Base-by-base conservation (phyloP, 2,888 invertebrate genomes). In the Fissipunctia ypsillon region DNA sequence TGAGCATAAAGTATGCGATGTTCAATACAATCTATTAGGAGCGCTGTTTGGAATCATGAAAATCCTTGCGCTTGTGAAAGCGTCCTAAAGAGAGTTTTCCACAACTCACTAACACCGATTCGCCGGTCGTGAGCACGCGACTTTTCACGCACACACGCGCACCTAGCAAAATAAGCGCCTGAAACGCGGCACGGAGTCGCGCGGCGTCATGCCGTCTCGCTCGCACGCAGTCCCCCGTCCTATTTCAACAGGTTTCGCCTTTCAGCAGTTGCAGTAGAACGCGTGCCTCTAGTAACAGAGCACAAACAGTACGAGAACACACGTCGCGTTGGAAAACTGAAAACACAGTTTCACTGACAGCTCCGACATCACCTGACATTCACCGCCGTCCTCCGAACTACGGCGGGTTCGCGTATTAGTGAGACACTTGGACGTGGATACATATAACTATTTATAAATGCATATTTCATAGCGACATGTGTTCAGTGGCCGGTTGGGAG, bases 241-340 rank as follows among this genome's bases (percentile, higher is more conserved):
- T 92, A 96, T 95, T 96, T 96, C 96, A 96, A 96, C 96, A 96
- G 96, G 96, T 96, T 96, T 95, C 95, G 94, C 94, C 92, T 96
- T 95, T 96, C 95, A 96, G 94, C 91, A 91, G 92, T 94, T 94
- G 94, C 95, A 95, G 93, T 91, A 89, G 93, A 93, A 92, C 93
- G 95, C 95, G 95, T 95, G 94, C 93, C 95, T 92, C 93, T 95
- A 95, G 95, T 95, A 94, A 94, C 94, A 90, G 94, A 93, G 95
- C 93, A 94, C 95, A 94, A 95, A 95, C 95, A 94, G 95, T 91
- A 91, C 92, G 94, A 89, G 91, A 93, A 92, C 94, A 95, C 95
- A 95, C 95, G 93, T 94, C 93, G 93, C 93, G 88, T 90, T 90
- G 90, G 92, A 90, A 93, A 93, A 94, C 94, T 89, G 93, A 94